Evolutionary conservation across 2,888 invertebrate species (phyloP).

Genomic region (Balanococcus diminutus): DNA sequence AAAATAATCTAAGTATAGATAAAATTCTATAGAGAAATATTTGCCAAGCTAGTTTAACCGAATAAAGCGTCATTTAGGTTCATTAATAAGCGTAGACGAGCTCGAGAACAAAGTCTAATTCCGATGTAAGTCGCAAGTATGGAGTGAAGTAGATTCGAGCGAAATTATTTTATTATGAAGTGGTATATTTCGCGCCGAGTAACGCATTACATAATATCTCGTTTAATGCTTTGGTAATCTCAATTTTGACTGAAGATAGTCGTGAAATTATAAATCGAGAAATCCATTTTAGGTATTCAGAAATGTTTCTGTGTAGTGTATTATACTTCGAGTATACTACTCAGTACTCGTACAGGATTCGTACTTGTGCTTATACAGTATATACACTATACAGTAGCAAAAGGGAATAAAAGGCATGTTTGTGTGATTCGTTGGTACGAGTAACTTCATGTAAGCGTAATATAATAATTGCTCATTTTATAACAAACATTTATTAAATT

Average conservation of each 20-base stretch:
- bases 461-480: constrained; percentile 18
- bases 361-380: too few species aligned
- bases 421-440: background rate
- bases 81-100: constrained; percentile 9
- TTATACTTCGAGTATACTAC: background rate
- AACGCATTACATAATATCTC: background rate
- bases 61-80: constrained; percentile 6
- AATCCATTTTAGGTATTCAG: constrained; percentile 23
- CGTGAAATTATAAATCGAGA: constrained; percentile 24
- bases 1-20: background rate
- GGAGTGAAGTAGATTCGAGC: background rate
- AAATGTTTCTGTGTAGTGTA: constrained; percentile 13
- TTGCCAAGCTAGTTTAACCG: background rate
- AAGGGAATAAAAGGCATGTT: background rate
- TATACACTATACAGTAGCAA: background rate
- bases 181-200: background rate
- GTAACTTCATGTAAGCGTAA: background rate
- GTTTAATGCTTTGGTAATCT: constrained; percentile 38
- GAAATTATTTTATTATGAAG: constrained; percentile 26
- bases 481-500: constrained; percentile 7
- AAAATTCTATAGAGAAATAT: background rate
- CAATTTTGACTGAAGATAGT: constrained; percentile 22
- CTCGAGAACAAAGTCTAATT: background rate
- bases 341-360: too few species aligned
- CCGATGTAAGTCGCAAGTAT: background rate